phyloP scores from a whole-genome alignment of 2,888 invertebrate genomes.

The Hyppa rectilinea region DNA sequence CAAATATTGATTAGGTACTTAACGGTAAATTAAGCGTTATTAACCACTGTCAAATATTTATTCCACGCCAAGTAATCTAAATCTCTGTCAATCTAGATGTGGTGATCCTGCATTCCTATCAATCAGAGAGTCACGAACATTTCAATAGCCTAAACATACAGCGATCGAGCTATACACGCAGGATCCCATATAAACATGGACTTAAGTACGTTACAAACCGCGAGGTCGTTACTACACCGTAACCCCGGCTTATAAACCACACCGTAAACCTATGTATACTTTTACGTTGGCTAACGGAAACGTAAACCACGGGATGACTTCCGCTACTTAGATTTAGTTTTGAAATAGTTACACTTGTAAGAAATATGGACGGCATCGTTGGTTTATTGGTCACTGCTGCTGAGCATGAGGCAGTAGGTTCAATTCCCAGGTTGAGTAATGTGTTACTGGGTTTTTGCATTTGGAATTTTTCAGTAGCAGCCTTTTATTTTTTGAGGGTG shows the following conservation, averaged over 20 bases:
- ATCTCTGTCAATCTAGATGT: background rate
- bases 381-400: too few species aligned
- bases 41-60: background rate
- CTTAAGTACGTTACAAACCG: constrained; percentile 8
- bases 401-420: too few species aligned
- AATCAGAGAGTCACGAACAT: constrained; percentile 18
- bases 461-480: too few species aligned
- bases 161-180: constrained; percentile 20
- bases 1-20: background rate
- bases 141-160: background rate
- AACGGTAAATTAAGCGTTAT: background rate
- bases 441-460: too few species aligned
- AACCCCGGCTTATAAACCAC: constrained; percentile 37
- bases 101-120: background rate
- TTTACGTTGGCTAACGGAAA: constrained; percentile 51
- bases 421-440: too few species aligned
- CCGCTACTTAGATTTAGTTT: constrained; percentile 29
- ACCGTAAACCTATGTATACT: constrained; percentile 41
- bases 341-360: constrained; percentile 40
- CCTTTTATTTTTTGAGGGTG: too few species aligned
- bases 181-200: constrained; percentile 1
- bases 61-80: background rate
- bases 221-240: constrained; percentile 18
- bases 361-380: too few species aligned
- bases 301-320: constrained; percentile 48